These are phyloP conservation scores for Halcyon badia DNA, from an alignment of 2,797 vertebrate species.

Conservation along the genomic window DNA sequence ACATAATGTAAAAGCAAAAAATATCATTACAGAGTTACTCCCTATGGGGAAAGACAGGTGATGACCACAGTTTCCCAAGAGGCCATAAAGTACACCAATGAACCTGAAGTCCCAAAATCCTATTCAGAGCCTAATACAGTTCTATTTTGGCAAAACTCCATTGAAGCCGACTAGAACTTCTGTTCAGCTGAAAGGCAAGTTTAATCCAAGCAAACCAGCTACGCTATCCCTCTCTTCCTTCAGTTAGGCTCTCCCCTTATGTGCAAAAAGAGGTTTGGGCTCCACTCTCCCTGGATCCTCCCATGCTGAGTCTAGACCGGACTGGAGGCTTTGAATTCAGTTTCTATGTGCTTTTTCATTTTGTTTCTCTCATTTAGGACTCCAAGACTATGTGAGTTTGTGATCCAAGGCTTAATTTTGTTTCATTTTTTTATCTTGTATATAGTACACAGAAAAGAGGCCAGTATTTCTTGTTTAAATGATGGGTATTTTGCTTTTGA, in stretches of 20 bases:
- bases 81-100: not conserved
- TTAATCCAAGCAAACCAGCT: not conserved
- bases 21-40: not conserved
- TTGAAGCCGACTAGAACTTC: not conserved
- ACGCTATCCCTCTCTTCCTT: not conserved
- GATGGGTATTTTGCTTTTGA: not conserved
- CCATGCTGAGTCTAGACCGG: not conserved
- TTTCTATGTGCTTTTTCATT: not conserved
- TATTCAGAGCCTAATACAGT: not conserved
- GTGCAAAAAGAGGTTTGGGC: not conserved
- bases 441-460: not conserved
- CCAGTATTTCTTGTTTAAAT: not conserved
- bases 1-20: not conserved
- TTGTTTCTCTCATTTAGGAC: not conserved
- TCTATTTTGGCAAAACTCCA: not conserved
- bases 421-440: not conserved
- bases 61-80: not conserved
- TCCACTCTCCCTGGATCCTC: not conserved
- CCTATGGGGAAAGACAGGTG: not conserved
- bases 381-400: not conserved
- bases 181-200: not conserved
- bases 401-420: not conserved
- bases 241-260: not conserved
- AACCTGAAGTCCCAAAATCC: not conserved
- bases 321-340: not conserved